These are phyloP conservation scores for Reinhardtius hippoglossoides DNA, from an alignment of 2,113 vertebrate genomes.

Conservation along the genomic window DNA sequence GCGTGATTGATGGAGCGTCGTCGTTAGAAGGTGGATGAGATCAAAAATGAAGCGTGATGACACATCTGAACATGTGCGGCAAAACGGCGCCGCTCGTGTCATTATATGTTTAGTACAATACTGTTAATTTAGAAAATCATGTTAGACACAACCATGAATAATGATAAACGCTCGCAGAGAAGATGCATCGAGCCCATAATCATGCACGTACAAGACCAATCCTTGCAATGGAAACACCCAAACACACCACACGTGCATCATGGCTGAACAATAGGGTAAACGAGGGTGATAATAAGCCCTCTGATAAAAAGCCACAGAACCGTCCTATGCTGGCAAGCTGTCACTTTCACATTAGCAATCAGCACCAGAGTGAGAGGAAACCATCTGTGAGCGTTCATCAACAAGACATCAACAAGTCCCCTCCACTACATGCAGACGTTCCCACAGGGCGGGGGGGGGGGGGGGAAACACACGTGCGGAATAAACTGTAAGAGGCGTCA, in stretches of 20 bases:
- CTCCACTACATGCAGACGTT: slow-evolving; percentile 19
- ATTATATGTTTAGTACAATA: slow-evolving; percentile 5
- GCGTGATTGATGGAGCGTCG: slow-evolving; percentile 9
- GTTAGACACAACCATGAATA: not conserved
- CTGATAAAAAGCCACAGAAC: slow-evolving; percentile 42
- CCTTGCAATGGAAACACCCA: slow-evolving; percentile 3
- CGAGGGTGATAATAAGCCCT: slow-evolving; percentile 48
- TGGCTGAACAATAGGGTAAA: slow-evolving; percentile 39
- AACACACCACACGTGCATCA: slow-evolving; percentile 11
- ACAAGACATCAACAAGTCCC: slow-evolving; percentile 67
- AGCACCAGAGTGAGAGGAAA: slow-evolving; percentile 61
- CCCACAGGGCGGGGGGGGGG: slow-evolving; percentile 23
- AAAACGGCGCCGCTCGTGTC: slow-evolving; percentile 1
- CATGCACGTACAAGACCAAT: not conserved
- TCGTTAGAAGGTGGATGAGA: not conserved
- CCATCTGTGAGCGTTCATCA: slow-evolving; percentile 74
- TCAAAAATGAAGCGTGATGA: slow-evolving; percentile 14
- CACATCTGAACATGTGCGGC: not conserved
- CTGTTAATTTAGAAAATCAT: slow-evolving; percentile 10
- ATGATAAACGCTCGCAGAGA: not conserved
- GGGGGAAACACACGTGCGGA: not conserved
- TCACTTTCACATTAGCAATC: slow-evolving; percentile 70
- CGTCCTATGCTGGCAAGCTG: slow-evolving; percentile 55
- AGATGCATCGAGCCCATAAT: slow-evolving; percentile 6
- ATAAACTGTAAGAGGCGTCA: slow-evolving; percentile 6